Evolutionary conservation across 2,113 vertebrate species (phyloP).

Genomic region (Myotis davidii): DNA sequence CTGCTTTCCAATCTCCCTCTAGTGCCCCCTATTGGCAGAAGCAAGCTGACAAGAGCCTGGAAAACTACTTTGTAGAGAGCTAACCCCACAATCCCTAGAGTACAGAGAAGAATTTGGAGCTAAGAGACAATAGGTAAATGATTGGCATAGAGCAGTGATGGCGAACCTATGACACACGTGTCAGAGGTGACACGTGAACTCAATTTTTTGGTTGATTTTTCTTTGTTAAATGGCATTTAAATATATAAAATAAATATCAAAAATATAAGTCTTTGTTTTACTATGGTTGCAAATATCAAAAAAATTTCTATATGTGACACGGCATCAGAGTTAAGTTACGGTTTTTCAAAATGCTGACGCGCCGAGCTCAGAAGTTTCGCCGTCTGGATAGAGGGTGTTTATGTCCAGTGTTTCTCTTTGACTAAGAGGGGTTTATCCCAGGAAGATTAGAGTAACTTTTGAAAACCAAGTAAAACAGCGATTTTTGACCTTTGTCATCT

Average conservation of each 20-base stretch:
- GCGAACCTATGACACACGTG: too few species aligned
- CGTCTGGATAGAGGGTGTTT: background rate
- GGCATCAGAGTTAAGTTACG: too few species aligned
- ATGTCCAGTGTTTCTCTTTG: background rate
- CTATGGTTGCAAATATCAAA: too few species aligned
- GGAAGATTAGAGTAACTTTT: background rate
- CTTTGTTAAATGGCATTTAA: too few species aligned
- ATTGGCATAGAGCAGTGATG: background rate
- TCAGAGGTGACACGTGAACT: too few species aligned
- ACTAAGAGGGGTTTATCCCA: background rate
- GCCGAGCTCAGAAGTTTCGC: too few species aligned
- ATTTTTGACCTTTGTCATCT: background rate
- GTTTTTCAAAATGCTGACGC: too few species aligned
- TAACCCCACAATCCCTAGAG: background rate
- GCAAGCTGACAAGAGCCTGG: background rate
- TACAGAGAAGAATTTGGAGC: background rate
- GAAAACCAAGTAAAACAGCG: background rate
- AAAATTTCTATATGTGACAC: too few species aligned
- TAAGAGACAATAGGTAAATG: background rate
- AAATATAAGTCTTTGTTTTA: too few species aligned
- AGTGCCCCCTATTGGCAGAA: background rate
- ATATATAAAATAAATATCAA: too few species aligned
- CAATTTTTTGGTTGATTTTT: too few species aligned
- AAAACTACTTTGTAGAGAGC: background rate
- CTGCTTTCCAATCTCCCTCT: background rate